Conservation (phyloP, 2,113 vertebrate genomes). For the Etheostoma cragini region DNA sequence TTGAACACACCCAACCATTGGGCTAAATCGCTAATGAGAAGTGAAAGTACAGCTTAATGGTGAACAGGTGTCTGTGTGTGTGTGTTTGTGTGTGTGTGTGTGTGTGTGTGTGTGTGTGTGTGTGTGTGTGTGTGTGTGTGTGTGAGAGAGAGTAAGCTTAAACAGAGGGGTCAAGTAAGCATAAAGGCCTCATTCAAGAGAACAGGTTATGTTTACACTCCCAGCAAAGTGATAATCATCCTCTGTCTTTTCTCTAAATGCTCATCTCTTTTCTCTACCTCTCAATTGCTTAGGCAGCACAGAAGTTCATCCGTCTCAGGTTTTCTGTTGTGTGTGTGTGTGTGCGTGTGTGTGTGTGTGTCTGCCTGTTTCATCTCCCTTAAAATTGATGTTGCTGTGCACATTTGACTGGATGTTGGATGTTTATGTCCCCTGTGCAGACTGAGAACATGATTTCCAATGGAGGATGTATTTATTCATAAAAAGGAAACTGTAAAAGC, state of each 20-base stretch:
- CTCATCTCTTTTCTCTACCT: constrained; percentile 13
- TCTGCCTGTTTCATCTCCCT: not conserved
- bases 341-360: not conserved
- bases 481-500: too few relatives aligned
- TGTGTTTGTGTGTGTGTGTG: constrained; percentile 21
- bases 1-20: constrained; percentile 1
- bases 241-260: not conserved
- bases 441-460: constrained; percentile 16
- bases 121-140: constrained; percentile 13
- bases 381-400: not conserved
- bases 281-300: not conserved
- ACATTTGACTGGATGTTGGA: constrained; percentile 17
- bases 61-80: constrained; percentile 28
- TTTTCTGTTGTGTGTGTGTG: constrained; percentile 16
- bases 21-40: constrained; percentile 1
- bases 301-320: constrained; percentile 40
- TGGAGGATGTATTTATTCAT: too few relatives aligned
- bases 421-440: constrained; percentile 6
- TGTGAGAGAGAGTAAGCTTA: not conserved
- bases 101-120: constrained; percentile 22
- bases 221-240: constrained; percentile 41
- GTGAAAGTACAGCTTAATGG: constrained; percentile 29
- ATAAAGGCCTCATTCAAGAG: constrained; percentile 15
- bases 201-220: constrained; percentile 12
- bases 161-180: not conserved